Conservation (phyloP, 1,140 invertebrate species). For the Caenorhabditis elegans region WBcel235 BX284603.4:4607001-4607500, state of each 20-base stretch:
- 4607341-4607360: too few relatives aligned
- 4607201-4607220: too few relatives aligned
- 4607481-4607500: conserved; percentile 71
- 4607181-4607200: too few relatives aligned
- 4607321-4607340: too few relatives aligned
- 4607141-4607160: too few relatives aligned
- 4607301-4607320: too few relatives aligned
- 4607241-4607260: too few relatives aligned
- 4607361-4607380: conserved; percentile 68
- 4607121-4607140: background rate
- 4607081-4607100: conserved; percentile 19
- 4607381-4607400: conserved; percentile 89
- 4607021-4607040: conserved; percentile 98
- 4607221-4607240: too few relatives aligned
- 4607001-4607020: conserved; percentile 95
- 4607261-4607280: too few relatives aligned
- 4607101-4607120: background rate
- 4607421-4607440: conserved; percentile 92
- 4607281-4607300: too few relatives aligned
- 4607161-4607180: too few relatives aligned
- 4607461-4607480: conserved; percentile 98
- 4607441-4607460: conserved; percentile 98
- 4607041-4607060: conserved; percentile 98
- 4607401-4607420: conserved; percentile 94
- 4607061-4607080: conserved; percentile 67